Base-by-base conservation (phyloP, 1,140 invertebrate genomes). In the Hylaeus anthracinus region DNA sequence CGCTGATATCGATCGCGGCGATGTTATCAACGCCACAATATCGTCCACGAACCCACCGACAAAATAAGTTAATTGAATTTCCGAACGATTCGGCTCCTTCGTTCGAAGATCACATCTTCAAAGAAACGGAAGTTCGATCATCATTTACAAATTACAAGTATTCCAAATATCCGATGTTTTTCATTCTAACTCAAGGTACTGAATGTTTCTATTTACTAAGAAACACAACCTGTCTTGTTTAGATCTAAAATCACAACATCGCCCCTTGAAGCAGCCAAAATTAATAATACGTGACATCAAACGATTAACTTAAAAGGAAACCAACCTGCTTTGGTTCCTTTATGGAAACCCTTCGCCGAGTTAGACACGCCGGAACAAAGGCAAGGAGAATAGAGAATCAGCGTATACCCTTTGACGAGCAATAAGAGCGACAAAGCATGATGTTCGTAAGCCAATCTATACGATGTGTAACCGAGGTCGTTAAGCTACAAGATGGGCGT, bases 361-460 rank as follows among this genome's bases (percentile, higher is more conserved):
- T n/a, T 4, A 51, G 72, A 64, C 53, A 55, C 1, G 45, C 8
- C 14, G 61, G 65, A 65, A 26, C 39, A 56, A 56, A 63, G 5
- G 39, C 45, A 10, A 53, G 64, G 67, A 58, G n/a, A n/a, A n/a
- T n/a, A n/a, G n/a, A n/a, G 6, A 51, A 41, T 5, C 26, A 15
- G 43, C 67, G 67, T 60, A 5, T 48, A 4, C 65, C 55, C 70
- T 83, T 80, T 79, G 81, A 83, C 41, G 48, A 55, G 63, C 65
- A 15, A 48, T 64, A 63, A 79, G 37, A 45, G 61, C 12, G 79
- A 14, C 61, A 56, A 72, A 43, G 72, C 61, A 43, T 10, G 51
- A 51, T 48, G 10, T n/a, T 76, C 60, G 51, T 41, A 43, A 75
- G 58, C 66, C 79, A 70, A 66, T 37, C 41, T n/a, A 70, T 55